A percentile compares a stretch with the other conserved stretches of the same genome.
Conservation (phyloP, 2,113 vertebrate species). For the Opisthocomus hoazin region DNA sequence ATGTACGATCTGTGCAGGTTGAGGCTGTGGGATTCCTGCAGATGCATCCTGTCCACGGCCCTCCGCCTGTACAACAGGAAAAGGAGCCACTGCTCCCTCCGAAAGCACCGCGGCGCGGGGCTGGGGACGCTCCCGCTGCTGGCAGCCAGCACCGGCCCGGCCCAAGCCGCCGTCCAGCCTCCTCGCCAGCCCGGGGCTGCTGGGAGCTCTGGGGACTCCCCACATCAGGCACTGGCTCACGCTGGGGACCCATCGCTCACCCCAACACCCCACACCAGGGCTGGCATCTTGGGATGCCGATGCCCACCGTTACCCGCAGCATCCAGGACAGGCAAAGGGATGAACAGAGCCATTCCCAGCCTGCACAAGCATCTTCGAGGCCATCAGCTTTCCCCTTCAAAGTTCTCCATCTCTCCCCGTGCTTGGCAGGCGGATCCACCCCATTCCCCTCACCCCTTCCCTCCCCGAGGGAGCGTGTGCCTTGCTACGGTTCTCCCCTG, state of each 20-base stretch:
- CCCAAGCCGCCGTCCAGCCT: neutral
- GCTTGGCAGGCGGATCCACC: neutral
- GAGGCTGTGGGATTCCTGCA: constrained; percentile 69
- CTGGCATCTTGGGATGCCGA: neutral
- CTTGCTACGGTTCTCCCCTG: neutral
- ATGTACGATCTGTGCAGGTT: constrained; percentile 58
- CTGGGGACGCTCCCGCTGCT: constrained; percentile 9
- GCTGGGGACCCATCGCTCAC: neutral
- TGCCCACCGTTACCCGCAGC: neutral
- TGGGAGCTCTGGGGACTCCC: neutral
- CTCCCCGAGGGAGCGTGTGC: rapidly evolving
- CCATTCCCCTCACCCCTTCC: neutral
- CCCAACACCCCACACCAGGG: neutral
- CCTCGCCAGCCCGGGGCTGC: rapidly evolving
- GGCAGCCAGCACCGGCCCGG: neutral
- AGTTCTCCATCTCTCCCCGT: neutral
- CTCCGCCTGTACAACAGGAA: constrained; percentile 67
- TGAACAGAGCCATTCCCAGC: neutral
- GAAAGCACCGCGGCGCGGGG: neutral
- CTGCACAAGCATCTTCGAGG: neutral
- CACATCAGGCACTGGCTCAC: neutral
- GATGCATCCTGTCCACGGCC: constrained; percentile 69
- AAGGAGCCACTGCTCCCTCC: constrained; percentile 53
- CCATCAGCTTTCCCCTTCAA: neutral
- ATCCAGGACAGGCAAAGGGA: neutral